Conservation (phyloP, 2,113 vertebrate species). For the Brachypteracias leptosomus region DNA sequence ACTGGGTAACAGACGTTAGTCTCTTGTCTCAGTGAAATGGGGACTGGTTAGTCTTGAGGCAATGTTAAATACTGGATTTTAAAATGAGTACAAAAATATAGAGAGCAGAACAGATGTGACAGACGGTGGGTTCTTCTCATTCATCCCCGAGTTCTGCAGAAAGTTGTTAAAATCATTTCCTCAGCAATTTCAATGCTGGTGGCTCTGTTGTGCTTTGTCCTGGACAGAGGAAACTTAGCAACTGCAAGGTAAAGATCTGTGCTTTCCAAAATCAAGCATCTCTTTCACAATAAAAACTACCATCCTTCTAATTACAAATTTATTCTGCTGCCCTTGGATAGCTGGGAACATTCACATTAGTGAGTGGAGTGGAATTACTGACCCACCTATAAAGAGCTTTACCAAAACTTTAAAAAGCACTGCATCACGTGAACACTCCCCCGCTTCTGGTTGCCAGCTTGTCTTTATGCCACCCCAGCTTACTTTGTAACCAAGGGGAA, state of each 20-base stretch:
- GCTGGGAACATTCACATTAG: background rate
- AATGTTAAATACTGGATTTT: background rate
- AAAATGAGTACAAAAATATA: background rate
- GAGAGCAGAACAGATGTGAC: background rate
- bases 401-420: background rate
- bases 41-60: background rate
- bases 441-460: background rate
- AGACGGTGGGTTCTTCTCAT: background rate
- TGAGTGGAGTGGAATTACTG: background rate
- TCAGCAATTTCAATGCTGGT: constrained; percentile 72
- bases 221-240: constrained; percentile 71
- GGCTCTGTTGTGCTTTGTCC: constrained; percentile 74
- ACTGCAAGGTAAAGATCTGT: constrained; percentile 61
- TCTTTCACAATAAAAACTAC: background rate
- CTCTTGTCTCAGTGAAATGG: background rate
- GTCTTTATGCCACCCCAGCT: background rate
- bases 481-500: background rate
- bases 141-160: constrained; percentile 71
- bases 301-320: background rate
- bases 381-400: background rate
- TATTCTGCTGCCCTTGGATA: background rate
- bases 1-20: background rate
- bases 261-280: background rate
- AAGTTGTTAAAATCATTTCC: constrained; percentile 63
- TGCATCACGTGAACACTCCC: background rate